Conservation (phyloP, 2,113 vertebrate species). For the Muscicapa adusta region DNA sequence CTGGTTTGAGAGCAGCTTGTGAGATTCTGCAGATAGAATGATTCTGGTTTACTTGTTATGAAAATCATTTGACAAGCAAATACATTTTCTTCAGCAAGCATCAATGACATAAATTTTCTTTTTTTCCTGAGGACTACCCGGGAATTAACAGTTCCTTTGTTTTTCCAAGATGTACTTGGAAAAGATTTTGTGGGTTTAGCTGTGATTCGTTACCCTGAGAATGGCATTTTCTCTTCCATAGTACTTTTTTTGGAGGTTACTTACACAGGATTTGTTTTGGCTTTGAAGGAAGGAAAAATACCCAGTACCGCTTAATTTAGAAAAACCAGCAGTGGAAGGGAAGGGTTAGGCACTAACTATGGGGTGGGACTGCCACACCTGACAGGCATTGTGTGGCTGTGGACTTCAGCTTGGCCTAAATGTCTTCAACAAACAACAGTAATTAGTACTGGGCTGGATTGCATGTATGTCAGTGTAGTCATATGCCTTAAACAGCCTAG, state of each 20-base stretch:
- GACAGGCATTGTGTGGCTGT: not conserved
- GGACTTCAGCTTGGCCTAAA: not conserved
- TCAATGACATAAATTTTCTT: not conserved
- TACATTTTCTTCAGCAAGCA: not conserved
- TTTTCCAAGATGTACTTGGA: not conserved
- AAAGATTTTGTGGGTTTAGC: not conserved
- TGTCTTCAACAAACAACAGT: not conserved
- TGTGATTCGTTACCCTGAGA: not conserved
- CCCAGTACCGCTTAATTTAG: not conserved
- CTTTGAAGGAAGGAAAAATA: not conserved
- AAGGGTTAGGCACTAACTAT: not conserved
- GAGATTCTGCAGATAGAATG: not conserved
- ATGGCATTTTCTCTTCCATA: not conserved
- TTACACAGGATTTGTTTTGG: not conserved
- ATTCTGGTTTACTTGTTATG: not conserved
- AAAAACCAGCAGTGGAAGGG: not conserved
- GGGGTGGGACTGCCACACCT: not conserved
- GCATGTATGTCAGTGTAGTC: not conserved
- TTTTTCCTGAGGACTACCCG: not conserved
- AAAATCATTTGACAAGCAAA: not conserved
- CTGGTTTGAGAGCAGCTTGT: not conserved
- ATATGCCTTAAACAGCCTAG: too few relatives aligned
- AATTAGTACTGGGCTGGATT: not conserved
- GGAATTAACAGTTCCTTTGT: not conserved
- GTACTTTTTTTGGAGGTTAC: not conserved